Evolutionary conservation across 1,140 invertebrate species (phyloP).

Genomic region (Pemphigus obesinymphae): DNA sequence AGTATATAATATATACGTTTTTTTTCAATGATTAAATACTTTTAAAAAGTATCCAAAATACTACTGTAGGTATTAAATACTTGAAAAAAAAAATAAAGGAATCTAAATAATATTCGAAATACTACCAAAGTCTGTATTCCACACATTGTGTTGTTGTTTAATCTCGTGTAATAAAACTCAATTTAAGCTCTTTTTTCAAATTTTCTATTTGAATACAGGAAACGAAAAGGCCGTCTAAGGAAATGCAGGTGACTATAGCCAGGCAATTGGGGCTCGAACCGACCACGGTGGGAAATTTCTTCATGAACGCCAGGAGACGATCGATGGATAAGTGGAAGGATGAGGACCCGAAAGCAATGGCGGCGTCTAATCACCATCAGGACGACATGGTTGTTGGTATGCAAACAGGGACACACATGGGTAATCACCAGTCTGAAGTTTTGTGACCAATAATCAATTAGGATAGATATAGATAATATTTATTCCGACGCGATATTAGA

Average conservation of each 20-base stretch:
- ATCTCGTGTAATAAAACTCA: too few relatives aligned
- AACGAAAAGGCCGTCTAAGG: constrained; percentile 98
- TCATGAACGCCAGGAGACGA: constrained; percentile 97
- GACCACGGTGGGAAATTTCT: constrained; percentile 99
- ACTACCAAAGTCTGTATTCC: too few relatives aligned
- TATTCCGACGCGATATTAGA: background rate
- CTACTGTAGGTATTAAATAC: too few relatives aligned
- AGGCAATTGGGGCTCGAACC: constrained; percentile 95
- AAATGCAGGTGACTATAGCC: constrained; percentile 99
- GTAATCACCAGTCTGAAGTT: constrained; percentile 22
- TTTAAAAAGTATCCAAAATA: too few relatives aligned
- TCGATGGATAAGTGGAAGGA: constrained; percentile 99
- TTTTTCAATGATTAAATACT: too few relatives aligned
- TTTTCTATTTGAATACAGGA: too few relatives aligned
- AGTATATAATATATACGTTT: too few relatives aligned
- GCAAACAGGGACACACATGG: constrained; percentile 28
- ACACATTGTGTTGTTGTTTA: too few relatives aligned
- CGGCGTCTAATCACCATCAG: constrained; percentile 6
- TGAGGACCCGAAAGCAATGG: constrained; percentile 59
- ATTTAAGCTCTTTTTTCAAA: too few relatives aligned
- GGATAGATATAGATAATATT: background rate
- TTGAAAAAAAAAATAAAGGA: too few relatives aligned
- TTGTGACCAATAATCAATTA: constrained; percentile 36
- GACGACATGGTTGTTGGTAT: background rate
- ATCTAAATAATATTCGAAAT: too few relatives aligned